phyloP scores from a whole-genome alignment of 2,797 vertebrate species.

The Syngnathus rostellatus region DNA sequence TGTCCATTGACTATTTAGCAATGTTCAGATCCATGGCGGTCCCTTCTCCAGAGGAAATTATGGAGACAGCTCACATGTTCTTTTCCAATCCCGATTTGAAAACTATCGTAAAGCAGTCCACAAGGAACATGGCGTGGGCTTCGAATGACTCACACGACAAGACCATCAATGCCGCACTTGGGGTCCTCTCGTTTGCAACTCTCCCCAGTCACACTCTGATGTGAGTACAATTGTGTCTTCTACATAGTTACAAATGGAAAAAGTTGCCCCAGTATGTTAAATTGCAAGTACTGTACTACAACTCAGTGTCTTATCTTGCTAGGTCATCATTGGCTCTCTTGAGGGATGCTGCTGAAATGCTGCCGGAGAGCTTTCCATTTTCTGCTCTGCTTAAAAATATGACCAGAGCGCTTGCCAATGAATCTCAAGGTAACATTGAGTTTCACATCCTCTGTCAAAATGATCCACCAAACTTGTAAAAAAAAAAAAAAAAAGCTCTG shows the following conservation, averaged over 20 bases:
- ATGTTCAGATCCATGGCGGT: constrained; percentile 48
- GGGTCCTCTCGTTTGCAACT: constrained; percentile 57
- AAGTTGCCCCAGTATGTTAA: constrained; percentile 1
- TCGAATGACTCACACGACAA: constrained; percentile 38
- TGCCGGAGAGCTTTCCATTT: constrained; percentile 58
- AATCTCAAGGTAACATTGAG: constrained; percentile 59
- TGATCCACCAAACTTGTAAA: not conserved
- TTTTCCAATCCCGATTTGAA: constrained; percentile 63
- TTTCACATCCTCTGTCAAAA: not conserved
- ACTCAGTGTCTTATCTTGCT: constrained; percentile 21
- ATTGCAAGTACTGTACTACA: not conserved
- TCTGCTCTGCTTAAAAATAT: constrained; percentile 47
- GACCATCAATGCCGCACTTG: constrained; percentile 54
- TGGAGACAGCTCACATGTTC: constrained; percentile 61
- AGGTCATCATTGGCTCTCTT: constrained; percentile 54
- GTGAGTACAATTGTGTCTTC: constrained; percentile 32
- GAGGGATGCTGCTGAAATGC: constrained; percentile 28
- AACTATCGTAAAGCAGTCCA: constrained; percentile 55
- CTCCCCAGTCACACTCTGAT: constrained; percentile 32
- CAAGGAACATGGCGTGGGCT: constrained; percentile 31
- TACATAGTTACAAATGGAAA: no score
- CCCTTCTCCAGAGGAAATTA: constrained; percentile 41
- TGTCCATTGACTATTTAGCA: constrained; percentile 55
- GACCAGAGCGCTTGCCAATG: constrained; percentile 42
- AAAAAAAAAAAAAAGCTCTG: not conserved